Evolutionary conservation across 1,140 invertebrate genomes (phyloP).

Genomic region (Caerostris darwini): DNA sequence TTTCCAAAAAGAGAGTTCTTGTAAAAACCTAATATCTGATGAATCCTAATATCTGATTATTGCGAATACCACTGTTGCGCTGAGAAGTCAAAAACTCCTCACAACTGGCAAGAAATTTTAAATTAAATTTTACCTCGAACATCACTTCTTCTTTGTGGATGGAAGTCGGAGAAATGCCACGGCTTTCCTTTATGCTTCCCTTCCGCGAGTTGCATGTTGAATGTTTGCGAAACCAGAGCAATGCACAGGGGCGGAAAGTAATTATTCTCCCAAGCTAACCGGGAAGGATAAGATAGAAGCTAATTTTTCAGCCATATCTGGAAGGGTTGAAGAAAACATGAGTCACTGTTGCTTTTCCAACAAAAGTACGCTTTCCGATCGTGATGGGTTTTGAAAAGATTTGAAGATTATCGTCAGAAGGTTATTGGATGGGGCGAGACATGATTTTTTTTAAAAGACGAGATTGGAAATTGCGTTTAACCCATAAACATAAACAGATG

Average conservation of each 20-base stretch:
- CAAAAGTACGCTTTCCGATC: neutral
- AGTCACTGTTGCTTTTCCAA: too few relatives aligned
- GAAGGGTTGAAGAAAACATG: neutral
- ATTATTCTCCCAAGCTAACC: slow-evolving; percentile 26
- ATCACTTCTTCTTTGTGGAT: slow-evolving; percentile 39
- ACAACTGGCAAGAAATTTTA: slow-evolving; percentile 47
- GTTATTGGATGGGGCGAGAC: neutral
- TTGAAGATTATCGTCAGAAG: neutral
- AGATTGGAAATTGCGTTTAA: neutral
- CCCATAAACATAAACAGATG: neutral
- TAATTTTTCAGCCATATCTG: slow-evolving; percentile 35
- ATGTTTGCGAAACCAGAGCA: slow-evolving; percentile 39
- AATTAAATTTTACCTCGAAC: slow-evolving; percentile 56
- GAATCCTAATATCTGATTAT: too few relatives aligned
- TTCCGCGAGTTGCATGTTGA: neutral
- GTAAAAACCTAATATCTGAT: too few relatives aligned
- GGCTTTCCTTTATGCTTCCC: slow-evolving; percentile 15
- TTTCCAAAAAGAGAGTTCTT: too few relatives aligned
- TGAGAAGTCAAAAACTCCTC: neutral
- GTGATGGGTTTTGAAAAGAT: slow-evolving; percentile 1
- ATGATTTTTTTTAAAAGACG: neutral
- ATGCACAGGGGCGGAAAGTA: slow-evolving; percentile 1
- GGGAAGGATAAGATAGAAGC: neutral
- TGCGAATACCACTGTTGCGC: neutral
- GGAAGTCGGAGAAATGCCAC: neutral